These are phyloP conservation scores for Drosophila pseudoananassae DNA, from an alignment of 1,140 invertebrate genomes.

Conservation along the genomic window DNA sequence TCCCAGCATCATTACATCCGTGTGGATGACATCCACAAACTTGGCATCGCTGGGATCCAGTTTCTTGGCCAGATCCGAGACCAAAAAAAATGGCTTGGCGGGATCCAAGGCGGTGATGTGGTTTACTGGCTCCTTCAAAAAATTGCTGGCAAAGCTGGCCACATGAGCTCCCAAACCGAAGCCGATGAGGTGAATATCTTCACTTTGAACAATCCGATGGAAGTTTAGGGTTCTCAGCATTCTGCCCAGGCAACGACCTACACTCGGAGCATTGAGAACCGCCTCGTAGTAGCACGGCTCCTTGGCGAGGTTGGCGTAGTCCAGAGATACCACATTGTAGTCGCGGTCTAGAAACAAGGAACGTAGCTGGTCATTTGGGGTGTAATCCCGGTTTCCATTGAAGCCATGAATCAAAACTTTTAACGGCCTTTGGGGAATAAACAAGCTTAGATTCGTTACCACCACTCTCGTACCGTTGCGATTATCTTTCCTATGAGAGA, in stretches of 20 bases:
- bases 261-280: slow-evolving; percentile 9
- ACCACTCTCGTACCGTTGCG: background rate
- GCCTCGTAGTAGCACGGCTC: slow-evolving; percentile 41
- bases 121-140: background rate
- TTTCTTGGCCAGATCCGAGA: background rate
- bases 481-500: background rate
- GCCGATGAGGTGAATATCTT: slow-evolving; percentile 42
- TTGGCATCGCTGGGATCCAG: slow-evolving; percentile 40
- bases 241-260: slow-evolving; percentile 21
- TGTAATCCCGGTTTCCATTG: background rate
- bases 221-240: background rate
- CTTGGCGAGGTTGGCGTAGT: slow-evolving; percentile 14
- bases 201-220: too few relatives aligned
- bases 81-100: slow-evolving; percentile 27
- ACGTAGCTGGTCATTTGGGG: slow-evolving; percentile 24
- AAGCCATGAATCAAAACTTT: slow-evolving; percentile 48
- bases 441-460: background rate
- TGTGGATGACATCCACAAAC: slow-evolving; percentile 50
- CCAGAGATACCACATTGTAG: slow-evolving; percentile 17
- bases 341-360: background rate
- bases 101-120: slow-evolving; percentile 48
- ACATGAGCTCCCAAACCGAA: slow-evolving; percentile 45
- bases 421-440: background rate
- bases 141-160: background rate
- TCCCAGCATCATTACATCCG: slow-evolving; percentile 42